Conservation (phyloP, 1,140 invertebrate genomes). For the Nilaparvata lugens region DNA sequence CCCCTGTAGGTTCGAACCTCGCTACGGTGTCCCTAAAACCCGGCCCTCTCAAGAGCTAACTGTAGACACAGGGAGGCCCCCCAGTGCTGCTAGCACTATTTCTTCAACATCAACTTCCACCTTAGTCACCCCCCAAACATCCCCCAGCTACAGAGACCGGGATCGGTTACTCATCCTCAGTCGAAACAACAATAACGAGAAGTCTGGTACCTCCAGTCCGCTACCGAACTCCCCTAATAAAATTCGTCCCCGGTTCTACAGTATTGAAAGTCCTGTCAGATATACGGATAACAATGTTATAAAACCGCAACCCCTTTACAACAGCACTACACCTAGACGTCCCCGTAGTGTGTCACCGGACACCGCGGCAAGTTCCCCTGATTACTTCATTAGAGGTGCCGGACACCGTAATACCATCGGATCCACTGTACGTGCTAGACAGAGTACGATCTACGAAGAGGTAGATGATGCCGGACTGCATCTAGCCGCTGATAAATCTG, state of each 20-base stretch:
- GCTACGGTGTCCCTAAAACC: constrained; percentile 12
- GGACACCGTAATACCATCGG: constrained; percentile 18
- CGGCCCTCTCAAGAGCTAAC: neutral
- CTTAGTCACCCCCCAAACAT: neutral
- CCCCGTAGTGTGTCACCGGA: constrained; percentile 13
- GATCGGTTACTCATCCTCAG: neutral
- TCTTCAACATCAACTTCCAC: constrained; percentile 14
- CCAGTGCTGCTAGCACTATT: constrained; percentile 11
- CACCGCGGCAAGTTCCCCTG: constrained; percentile 1
- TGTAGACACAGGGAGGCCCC: constrained; percentile 6
- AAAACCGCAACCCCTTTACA: constrained; percentile 15
- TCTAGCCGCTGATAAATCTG: neutral
- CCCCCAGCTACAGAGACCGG: neutral
- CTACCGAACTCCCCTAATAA: no score
- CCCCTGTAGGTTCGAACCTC: constrained; percentile 8
- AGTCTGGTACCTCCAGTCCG: no score
- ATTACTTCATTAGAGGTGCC: constrained; percentile 12
- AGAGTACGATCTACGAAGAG: constrained; percentile 20
- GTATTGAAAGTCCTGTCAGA: neutral
- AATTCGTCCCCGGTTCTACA: neutral
- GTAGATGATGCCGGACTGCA: constrained; percentile 7
- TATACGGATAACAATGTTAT: neutral
- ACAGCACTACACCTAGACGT: constrained; percentile 8
- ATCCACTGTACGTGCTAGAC: constrained; percentile 8
- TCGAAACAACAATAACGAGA: no score